Percentiles rank a stretch among this genome's conserved stretches.
These are phyloP conservation scores for Pampus argenteus DNA, from an alignment of 2,797 vertebrate species.

Conservation along the genomic window DNA sequence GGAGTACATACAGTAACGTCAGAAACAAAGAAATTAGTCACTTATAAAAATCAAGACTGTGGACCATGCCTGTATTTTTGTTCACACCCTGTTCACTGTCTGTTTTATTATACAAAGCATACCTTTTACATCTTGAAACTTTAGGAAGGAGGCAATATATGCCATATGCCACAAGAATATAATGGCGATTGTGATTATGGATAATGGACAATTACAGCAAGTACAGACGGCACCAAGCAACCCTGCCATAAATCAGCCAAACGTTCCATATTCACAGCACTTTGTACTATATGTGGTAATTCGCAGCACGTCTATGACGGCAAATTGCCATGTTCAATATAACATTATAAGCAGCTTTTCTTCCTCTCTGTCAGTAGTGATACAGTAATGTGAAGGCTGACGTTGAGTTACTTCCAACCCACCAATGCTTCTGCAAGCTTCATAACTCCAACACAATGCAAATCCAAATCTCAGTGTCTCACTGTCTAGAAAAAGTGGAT, in stretches of 20 bases:
- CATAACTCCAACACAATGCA: slow-evolving; percentile 36
- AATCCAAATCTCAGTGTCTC: slow-evolving; percentile 36
- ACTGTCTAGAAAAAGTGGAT: slow-evolving; percentile 30
- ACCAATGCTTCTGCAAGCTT: slow-evolving; percentile 37
- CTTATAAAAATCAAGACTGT: slow-evolving; percentile 27
- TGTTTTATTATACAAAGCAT: slow-evolving; percentile 19
- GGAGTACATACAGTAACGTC: slow-evolving; percentile 38
- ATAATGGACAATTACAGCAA: slow-evolving; percentile 44
- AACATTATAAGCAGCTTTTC: slow-evolving; percentile 15
- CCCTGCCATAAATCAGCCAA: slow-evolving; percentile 36
- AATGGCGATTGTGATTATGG: slow-evolving; percentile 41
- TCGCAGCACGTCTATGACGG: slow-evolving; percentile 2
- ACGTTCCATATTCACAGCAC: slow-evolving; percentile 30
- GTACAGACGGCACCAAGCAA: slow-evolving; percentile 22
- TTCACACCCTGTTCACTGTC: not conserved
- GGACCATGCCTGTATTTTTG: slow-evolving; percentile 3
- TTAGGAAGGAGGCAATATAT: slow-evolving; percentile 9
- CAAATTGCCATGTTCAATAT: slow-evolving; percentile 6
- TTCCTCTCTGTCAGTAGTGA: not conserved
- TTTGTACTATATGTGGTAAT: slow-evolving; percentile 3
- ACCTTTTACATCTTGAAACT: slow-evolving; percentile 24
- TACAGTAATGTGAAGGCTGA: slow-evolving; percentile 3
- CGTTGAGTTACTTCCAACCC: slow-evolving; percentile 6
- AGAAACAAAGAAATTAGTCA: slow-evolving; percentile 49
- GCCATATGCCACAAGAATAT: not conserved